Evolutionary conservation across 2,797 vertebrate species (phyloP).

Genomic region (Parauchenoglanis punctatus): DNA sequence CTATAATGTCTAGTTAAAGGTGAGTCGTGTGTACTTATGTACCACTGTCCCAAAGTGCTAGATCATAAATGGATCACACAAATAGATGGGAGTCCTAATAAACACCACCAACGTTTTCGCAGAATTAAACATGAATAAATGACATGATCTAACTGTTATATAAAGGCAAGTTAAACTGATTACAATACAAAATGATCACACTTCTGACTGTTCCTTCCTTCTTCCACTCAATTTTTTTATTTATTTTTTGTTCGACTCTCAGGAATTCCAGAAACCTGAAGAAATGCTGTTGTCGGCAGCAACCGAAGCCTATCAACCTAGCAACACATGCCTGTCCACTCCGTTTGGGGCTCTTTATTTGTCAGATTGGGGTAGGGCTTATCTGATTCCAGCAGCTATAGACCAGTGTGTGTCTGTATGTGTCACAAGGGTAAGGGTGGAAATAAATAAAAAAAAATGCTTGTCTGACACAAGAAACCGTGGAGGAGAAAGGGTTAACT

Average conservation of each 20-base stretch:
- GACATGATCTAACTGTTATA: neutral
- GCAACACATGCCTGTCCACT: constrained; percentile 60
- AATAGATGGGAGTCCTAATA: neutral
- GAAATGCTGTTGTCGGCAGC: constrained; percentile 35
- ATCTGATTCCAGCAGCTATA: constrained; percentile 70
- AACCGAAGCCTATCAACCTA: constrained; percentile 42
- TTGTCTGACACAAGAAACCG: neutral
- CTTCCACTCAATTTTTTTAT: too few species aligned
- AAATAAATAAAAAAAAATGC: neutral
- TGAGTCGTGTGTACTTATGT: neutral
- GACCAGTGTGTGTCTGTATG: constrained; percentile 44
- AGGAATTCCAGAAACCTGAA: constrained; percentile 31
- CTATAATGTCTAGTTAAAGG: neutral
- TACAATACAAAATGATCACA: constrained; percentile 12
- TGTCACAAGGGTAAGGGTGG: constrained; percentile 22
- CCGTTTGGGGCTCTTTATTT: constrained; percentile 68
- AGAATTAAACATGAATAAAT: neutral
- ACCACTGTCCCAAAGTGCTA: neutral
- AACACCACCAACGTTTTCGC: neutral
- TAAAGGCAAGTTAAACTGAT: neutral
- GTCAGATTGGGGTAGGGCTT: constrained; percentile 73
- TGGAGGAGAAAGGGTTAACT: constrained; percentile 70
- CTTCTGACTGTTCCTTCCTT: neutral
- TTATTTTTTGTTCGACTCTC: neutral
- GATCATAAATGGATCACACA: neutral